phyloP scores from a whole-genome alignment of 2,113 vertebrate genomes.

The Chaetodon trifascialis region DNA sequence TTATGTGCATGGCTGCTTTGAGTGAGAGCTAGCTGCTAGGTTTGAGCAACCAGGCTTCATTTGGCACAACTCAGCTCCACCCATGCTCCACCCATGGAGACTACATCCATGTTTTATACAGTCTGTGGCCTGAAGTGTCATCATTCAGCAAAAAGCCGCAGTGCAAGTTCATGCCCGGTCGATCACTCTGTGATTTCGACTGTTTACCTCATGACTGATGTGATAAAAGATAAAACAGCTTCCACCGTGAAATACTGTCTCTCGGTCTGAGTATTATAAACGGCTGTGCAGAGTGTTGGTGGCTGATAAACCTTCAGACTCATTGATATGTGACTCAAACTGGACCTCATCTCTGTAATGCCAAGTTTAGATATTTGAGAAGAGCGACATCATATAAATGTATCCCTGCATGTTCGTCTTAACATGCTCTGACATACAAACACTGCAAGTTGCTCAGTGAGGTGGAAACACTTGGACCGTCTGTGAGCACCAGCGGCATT shows the following conservation, averaged over 20 bases:
- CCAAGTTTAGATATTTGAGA: background rate
- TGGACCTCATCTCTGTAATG: background rate
- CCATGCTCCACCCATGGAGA: no score
- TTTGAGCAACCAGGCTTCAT: no score
- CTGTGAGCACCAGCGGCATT: constrained; percentile 7
- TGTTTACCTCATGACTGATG: background rate
- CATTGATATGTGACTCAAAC: background rate
- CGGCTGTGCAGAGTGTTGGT: background rate
- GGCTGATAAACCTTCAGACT: background rate
- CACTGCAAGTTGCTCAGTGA: background rate
- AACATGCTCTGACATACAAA: background rate
- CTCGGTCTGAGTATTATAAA: background rate
- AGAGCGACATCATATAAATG: background rate
- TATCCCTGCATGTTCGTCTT: background rate
- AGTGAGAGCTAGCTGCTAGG: no score
- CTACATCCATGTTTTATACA: no score
- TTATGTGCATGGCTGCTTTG: no score
- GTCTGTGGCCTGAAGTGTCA: background rate
- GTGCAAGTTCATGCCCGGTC: background rate
- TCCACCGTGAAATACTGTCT: background rate
- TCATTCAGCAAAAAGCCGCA: background rate
- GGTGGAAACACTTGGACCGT: background rate
- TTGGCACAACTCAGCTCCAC: no score
- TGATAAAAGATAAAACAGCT: background rate
- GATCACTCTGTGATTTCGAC: no score